A percentile compares a stretch with the other conserved stretches of the same genome.
phyloP scores from a whole-genome alignment of 2,113 vertebrate genomes.

The Ameiurus melas region DNA sequence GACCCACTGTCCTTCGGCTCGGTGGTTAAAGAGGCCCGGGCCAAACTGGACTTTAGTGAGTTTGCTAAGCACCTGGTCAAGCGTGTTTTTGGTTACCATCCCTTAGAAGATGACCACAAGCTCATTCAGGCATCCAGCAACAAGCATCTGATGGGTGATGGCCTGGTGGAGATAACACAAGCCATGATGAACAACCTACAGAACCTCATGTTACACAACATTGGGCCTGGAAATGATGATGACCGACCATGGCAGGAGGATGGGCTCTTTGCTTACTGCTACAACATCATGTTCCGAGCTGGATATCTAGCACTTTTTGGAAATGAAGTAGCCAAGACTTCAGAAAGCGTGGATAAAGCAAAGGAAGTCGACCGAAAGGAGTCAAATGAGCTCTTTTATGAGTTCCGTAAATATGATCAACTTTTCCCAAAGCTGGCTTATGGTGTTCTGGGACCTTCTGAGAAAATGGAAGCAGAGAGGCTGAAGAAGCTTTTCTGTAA shows the following conservation, averaged over 20 bases:
- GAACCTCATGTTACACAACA: constrained; percentile 72
- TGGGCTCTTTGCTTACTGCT: constrained; percentile 81
- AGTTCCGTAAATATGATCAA: constrained; percentile 80
- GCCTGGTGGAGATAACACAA: constrained; percentile 76
- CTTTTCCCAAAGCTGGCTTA: constrained; percentile 83
- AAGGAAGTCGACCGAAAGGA: constrained; percentile 67
- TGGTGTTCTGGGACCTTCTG: constrained; percentile 68
- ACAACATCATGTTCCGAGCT: constrained; percentile 82
- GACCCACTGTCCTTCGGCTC: constrained; percentile 81
- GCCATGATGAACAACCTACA: constrained; percentile 80
- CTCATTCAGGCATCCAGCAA: constrained; percentile 59
- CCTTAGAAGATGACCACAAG: accelerated
- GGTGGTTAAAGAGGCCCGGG: constrained; percentile 75
- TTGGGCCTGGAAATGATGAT: constrained; percentile 44
- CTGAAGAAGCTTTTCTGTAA: constrained; percentile 79
- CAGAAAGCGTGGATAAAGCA: constrained; percentile 60
- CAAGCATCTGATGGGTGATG: constrained; percentile 82
- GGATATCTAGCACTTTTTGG: constrained; percentile 87
- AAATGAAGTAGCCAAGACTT: constrained; percentile 53
- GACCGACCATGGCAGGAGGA: constrained; percentile 75
- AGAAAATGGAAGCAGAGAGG: constrained; percentile 71
- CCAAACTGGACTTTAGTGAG: constrained; percentile 76
- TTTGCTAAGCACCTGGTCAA: constrained; percentile 69
- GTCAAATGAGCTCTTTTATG: constrained; percentile 68
- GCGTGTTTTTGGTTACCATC: constrained; percentile 76